Conservation (phyloP, 1,140 invertebrate genomes). For the Conopomorpha cramerella region DNA sequence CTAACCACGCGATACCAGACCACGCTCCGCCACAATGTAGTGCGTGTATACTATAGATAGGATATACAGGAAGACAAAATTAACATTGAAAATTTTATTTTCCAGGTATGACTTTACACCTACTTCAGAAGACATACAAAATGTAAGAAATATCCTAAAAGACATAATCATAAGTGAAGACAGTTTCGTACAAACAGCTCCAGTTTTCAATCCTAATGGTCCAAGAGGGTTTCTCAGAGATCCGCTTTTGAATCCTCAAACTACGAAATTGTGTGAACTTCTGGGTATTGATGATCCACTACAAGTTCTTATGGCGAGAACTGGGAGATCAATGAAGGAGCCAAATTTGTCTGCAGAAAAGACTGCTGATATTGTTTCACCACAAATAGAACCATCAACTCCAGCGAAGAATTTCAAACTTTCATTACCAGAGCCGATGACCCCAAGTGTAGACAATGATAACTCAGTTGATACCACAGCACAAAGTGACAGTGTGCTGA, state of each 20-base stretch:
- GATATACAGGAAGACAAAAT: no score
- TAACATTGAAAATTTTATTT: no score
- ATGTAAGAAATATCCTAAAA: no score
- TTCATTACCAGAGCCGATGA: background rate
- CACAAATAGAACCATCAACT: background rate
- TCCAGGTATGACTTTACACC: constrained; percentile 77
- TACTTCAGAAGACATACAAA: constrained; percentile 71
- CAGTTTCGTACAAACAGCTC: constrained; percentile 78
- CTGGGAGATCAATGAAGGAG: constrained; percentile 23
- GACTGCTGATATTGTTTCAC: background rate
- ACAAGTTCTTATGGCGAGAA: constrained; percentile 38
- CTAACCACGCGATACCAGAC: no score
- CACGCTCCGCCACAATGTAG: background rate
- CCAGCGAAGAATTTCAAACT: background rate
- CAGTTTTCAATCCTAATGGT: constrained; percentile 62
- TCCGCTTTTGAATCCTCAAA: constrained; percentile 79
- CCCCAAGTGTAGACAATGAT: background rate
- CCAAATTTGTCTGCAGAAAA: background rate
- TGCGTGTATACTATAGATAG: constrained; percentile 1
- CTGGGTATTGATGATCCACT: constrained; percentile 60
- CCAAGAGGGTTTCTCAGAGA: constrained; percentile 30
- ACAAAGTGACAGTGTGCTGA: background rate
- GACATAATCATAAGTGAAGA: constrained; percentile 70
- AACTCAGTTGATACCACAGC: background rate
- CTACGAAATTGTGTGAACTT: constrained; percentile 77